Percentiles rank a stretch among this genome's conserved stretches.
These are phyloP conservation scores for Eupithecia centaureata DNA, from an alignment of 2,888 invertebrate genomes.

Conservation along the genomic window DNA sequence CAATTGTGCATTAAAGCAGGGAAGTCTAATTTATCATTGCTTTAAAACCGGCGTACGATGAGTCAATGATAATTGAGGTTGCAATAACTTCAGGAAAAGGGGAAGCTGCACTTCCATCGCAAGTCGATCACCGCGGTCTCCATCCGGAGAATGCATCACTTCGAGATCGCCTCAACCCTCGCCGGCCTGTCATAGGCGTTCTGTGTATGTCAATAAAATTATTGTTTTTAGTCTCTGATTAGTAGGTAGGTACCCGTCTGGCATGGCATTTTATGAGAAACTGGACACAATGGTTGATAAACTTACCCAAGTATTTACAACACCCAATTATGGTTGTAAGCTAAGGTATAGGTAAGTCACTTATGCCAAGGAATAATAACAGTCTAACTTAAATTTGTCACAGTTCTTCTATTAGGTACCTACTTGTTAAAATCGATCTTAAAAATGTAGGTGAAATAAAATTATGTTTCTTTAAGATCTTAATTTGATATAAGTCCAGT, in stretches of 20 bases:
- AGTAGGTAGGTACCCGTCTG: too few relatives aligned
- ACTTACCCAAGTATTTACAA: background rate
- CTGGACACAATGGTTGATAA: background rate
- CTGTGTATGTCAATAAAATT: slow-evolving; percentile 55
- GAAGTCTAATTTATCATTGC: too few relatives aligned
- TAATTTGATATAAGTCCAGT: too few relatives aligned
- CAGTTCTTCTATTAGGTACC: too few relatives aligned
- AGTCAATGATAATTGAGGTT: background rate
- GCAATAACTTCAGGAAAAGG: slow-evolving; percentile 43
- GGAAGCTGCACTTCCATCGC: slow-evolving; percentile 61
- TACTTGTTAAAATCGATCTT: too few relatives aligned
- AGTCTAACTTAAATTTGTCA: too few relatives aligned
- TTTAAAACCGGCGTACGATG: background rate
- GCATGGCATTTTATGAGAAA: background rate
- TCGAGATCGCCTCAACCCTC: slow-evolving; percentile 53
- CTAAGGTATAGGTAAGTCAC: background rate
- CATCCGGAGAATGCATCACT: slow-evolving; percentile 44
- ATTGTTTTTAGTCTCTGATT: background rate
- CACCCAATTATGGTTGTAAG: background rate
- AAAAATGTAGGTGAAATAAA: too few relatives aligned
- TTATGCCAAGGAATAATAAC: background rate
- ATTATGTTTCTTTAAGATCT: too few relatives aligned
- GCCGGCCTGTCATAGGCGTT: slow-evolving; percentile 57
- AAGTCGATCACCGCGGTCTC: slow-evolving; percentile 41
- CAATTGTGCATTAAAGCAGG: too few relatives aligned